Conservation (phyloP, 1,140 invertebrate species). For the Anastrepha obliqua region DNA sequence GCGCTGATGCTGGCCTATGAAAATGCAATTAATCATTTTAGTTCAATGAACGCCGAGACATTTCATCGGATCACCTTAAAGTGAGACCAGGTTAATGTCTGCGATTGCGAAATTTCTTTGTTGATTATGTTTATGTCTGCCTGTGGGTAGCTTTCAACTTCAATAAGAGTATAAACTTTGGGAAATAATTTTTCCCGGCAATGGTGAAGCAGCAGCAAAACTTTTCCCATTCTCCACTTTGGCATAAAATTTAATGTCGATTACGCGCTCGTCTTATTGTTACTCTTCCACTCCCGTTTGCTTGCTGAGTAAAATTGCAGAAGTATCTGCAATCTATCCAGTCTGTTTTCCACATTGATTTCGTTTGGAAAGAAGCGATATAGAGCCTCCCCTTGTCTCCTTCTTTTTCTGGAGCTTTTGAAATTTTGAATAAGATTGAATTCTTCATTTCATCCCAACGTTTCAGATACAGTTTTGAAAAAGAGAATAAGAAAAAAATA, state of each 20-base stretch:
- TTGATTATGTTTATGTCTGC: background rate
- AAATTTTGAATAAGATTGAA: no score
- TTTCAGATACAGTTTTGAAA: no score
- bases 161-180: background rate
- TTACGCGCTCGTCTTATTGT: background rate
- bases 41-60: slow-evolving; percentile 12
- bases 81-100: background rate
- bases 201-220: background rate
- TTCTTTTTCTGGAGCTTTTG: no score
- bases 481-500: no score
- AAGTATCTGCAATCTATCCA: background rate
- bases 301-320: background rate
- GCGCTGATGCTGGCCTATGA: background rate
- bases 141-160: background rate
- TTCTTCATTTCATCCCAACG: no score
- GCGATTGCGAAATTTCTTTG: background rate
- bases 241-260: background rate
- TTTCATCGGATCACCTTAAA: background rate
- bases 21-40: slow-evolving; percentile 46
- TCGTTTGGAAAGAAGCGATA: no score
- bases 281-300: background rate
- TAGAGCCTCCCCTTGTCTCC: no score
- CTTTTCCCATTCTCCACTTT: background rate
- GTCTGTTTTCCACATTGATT: no score
- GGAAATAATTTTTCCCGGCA: no score